Evolutionary conservation across 2,797 vertebrate species (phyloP), one percentile per base, ranked within the genome.

Genomic region (Fistularia tabacaria): DNA sequence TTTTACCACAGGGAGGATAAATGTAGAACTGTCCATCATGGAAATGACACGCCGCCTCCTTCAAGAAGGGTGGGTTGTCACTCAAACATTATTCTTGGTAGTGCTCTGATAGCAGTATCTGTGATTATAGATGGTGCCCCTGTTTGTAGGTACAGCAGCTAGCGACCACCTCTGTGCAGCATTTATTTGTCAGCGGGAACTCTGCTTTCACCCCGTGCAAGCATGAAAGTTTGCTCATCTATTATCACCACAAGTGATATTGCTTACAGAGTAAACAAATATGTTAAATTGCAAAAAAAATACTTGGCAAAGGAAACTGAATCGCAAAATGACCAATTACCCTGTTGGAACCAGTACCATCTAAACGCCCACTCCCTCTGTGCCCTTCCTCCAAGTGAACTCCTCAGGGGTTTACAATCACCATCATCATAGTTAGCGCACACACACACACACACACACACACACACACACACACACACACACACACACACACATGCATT

Each of bases 21-120:
- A 85, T 75, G 79, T 54, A 52, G 77, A 80, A 55, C 69, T 87
- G 83, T 84, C 86, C 49, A 63, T 87, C 85, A 88, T 71, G 66
- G 62, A 81, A 87, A 82, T 73, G 74, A 80, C 81, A 82, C 70
- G 25, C 66, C 68, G 39, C 63, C 80, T 25, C 76, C 77, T 81
- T 83, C 81, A 87, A 87, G 78, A 80, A 51, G 80, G 78, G 69
- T 80, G 54, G 62, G 83, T 84, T 82, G 88, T 84, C 86, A 79
- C 52, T 88, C 85, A 84, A 75, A 69, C 62, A 67, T 76, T 74
- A 79, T 72, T 78, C 69, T 46, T 38, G 44, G 76, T 73, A 74
- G 46, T 41, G 57, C 74, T 85, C 73, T 80, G 74, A 62, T n/a
- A 5, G 38, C 79, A 77, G 58, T 60, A 71, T 76, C 69, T 41